Base-by-base conservation (phyloP, 1,140 invertebrate species). In the Vollenhovia emeryi region DNA sequence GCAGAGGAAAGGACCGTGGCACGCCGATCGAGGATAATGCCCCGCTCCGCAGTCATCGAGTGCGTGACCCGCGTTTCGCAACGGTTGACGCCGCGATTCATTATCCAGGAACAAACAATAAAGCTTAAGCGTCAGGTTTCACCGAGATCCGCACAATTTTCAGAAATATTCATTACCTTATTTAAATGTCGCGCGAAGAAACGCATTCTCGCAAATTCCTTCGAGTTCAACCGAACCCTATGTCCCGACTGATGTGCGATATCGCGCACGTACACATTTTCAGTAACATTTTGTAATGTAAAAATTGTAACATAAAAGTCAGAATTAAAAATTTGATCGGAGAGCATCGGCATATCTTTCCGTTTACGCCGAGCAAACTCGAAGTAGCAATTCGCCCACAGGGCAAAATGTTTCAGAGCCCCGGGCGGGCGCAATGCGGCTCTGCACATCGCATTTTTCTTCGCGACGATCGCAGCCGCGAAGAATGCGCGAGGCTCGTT, bases 41-140 rank as follows among this genome's bases (percentile, higher is more conserved):
- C n/a, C 73, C 59, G 59, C 59, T 68, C 68, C 60, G 27, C 62
- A 85, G 36, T 79, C 75, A 76, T 62, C 71, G 43, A 83, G 66
- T 74, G 79, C 76, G 79, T 83, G 79, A 74, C 55, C 82, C 33
- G 82, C 36, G 78, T 80, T 71, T 80, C 33, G 24, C 48, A 69
- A 68, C 24, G 64, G 8, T 52, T 33, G 60, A 66, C 62, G 48
- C 9, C 62, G 62, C 60, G 48, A 79, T 68, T 68, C 15, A 68
- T 66, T 24, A 59, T 15, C 7, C 36, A 33, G n/a, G 13, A 55
- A 66, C 27, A n/a, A n/a, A n/a, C 50, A 79, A 79, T 79, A 36
- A 79, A 50, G 24, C 3, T 13, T 24, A 36, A 43, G 27, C 13
- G 13, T 43, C 8, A 30, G 21, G 6, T 13, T n/a, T 55, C 64